Evolutionary conservation across 1,140 invertebrate species (phyloP), one percentile per base, ranked within the genome.

Genomic region (Drosophila nasuta): DNA sequence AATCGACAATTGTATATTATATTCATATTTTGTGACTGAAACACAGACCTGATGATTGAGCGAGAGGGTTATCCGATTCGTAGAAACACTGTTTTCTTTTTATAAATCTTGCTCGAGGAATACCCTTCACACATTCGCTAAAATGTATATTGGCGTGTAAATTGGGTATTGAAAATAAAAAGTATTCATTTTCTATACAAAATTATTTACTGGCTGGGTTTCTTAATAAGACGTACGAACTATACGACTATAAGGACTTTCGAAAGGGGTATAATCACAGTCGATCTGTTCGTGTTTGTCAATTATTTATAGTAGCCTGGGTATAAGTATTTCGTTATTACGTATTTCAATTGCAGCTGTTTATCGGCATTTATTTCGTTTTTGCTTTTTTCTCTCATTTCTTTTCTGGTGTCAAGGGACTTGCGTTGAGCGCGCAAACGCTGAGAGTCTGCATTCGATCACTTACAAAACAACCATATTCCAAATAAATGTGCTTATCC

Each of bases 401-500:
- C 35, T 41, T 38, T 7, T 41, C 5, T 54, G 11, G 41, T 30
- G 30, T 57, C 70, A 51, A 45, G 70, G 70, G 70, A 71, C 4
- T 71, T 65, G 49, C 25, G 58, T 56, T 15, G 30, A 56, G 52
- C 11, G 5, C 2, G 3, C 6, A 6, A 38, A 35, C 13, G 7
- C 15, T 3, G 4, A 46, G 13, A 66, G 46, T 51, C 46, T 51
- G 59, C 25, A 38, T 33, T 51, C 45, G 46, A 72, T 66, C 20
- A 13, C 83, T 88, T 89, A 88, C 83, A 88, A 81, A 73, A 88
- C 85, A 89, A 88, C 83, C 83, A 88, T 88, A 83, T 88, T 87
- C 83, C 83, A 88, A 75, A 11, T 43, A 48, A 57, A 43, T 71
- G 65, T 35, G 49, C 60, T 72, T 76, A 87, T 85, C 82, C 79